A percentile compares a stretch with the other conserved stretches of the same genome.
phyloP scores from a whole-genome alignment of 2,113 vertebrate species.

The Typhlomys cinereus region DNA sequence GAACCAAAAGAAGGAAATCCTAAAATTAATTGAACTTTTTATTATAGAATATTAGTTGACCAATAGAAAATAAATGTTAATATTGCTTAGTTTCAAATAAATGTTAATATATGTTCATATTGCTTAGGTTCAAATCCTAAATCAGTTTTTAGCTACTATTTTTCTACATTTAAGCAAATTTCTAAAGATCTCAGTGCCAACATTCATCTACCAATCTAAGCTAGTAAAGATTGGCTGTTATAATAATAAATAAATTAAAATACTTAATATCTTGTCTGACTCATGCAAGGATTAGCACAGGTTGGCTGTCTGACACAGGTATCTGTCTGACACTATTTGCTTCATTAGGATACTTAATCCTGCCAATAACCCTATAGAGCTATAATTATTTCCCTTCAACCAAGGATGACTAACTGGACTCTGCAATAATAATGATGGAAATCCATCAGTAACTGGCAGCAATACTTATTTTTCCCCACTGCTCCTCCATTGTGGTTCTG shows the following conservation, averaged over 20 bases:
- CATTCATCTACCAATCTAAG: background rate
- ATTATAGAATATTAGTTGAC: background rate
- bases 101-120: background rate
- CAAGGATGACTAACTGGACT: background rate
- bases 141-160: background rate
- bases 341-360: background rate
- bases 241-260: constrained; percentile 23
- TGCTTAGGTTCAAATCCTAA: background rate
- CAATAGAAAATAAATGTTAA: no score
- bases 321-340: background rate
- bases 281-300: background rate
- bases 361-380: background rate
- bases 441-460: background rate
- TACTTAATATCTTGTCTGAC: background rate
- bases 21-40: background rate
- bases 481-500: background rate
- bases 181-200: background rate
- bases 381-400: background rate
- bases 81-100: background rate
- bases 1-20: background rate
- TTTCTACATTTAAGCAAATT: background rate
- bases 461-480: background rate
- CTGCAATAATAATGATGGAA: background rate
- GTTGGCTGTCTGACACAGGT: background rate
- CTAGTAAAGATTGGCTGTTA: background rate